Base-by-base conservation (phyloP, 2,113 vertebrate species). In the Miniopterus natalensis region DNA sequence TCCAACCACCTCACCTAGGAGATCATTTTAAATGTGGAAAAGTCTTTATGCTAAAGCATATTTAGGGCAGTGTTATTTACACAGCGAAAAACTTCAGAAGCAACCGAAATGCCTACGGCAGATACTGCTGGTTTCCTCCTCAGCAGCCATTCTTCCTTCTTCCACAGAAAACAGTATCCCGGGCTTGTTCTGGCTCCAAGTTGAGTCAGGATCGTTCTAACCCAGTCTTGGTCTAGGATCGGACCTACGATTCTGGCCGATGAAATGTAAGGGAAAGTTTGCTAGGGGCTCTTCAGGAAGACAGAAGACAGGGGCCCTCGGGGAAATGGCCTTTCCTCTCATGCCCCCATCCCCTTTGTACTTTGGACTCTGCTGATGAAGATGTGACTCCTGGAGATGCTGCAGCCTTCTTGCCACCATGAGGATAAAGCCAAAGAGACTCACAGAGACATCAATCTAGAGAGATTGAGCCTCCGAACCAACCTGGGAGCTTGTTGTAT, bases 241-340 rank as follows among this genome's bases (percentile, higher is more conserved):
- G 49, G 25, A 70, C 10, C 3, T 8, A 14, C 2, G 36, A 71
- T n/a, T 86, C 73, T 40, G 40, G 42, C 23, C 88, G 45, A 31
- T 29, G 63, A 61, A 15, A 49, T 40, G 11, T 83, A 15, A 96
- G 59, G 31, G 36, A 42, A 70, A 18, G 47, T 84, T 93, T 78
- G 14, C n/a, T n/a, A 59, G 75, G 57, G 47, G 7, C 25, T 90
- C 87, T 90, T 59, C 10, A 65, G 65, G 94, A 84, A 96, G 70
- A 36, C 10, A 45, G 8, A 47, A 59, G 9, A 15, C 51, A 71
- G 40, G 13, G 6, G 8, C 55, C 21, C 7, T 25, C 8, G 31
- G 31, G 63, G 65, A 59, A 51, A 25, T n/a, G 70, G 27, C 13
- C 59, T 81, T 74, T 84, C 79, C 42, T 75, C 27, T 31, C 42